Conservation (phyloP, 2,888 invertebrate genomes). For the Dolichopus griseipennis region DNA sequence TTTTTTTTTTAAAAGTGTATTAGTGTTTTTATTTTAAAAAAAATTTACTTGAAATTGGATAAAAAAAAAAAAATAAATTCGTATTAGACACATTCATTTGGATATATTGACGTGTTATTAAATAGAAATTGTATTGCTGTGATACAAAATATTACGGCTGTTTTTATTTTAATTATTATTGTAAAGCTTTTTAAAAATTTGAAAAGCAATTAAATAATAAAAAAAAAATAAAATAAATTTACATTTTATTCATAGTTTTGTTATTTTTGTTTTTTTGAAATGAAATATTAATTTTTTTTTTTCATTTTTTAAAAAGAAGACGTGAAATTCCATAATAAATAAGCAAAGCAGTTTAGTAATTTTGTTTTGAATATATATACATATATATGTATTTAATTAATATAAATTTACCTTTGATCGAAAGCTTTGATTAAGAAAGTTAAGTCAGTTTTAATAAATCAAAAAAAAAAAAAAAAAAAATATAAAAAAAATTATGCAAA, state of each 20-base stretch:
- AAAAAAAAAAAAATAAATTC: neutral
- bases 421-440: neutral
- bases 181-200: neutral
- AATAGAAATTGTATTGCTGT: neutral
- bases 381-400: too few relatives aligned
- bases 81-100: neutral
- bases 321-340: too few relatives aligned
- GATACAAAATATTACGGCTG: neutral
- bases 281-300: neutral
- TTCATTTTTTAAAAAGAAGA: neutral
- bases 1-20: too few relatives aligned
- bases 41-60: neutral
- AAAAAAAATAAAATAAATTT: neutral
- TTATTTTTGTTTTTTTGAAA: neutral
- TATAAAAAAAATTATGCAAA: neutral
- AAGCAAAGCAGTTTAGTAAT: too few relatives aligned
- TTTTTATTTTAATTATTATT: neutral
- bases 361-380: too few relatives aligned
- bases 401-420: neutral
- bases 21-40: too few relatives aligned
- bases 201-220: neutral
- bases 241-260: neutral
- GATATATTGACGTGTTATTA: neutral
- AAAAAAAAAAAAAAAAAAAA: too few relatives aligned
- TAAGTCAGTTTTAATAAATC: too few relatives aligned